Evolutionary conservation across 2,797 vertebrate species (phyloP), one percentile per base, ranked within the genome.

Genomic region (Acanthurus tractus): DNA sequence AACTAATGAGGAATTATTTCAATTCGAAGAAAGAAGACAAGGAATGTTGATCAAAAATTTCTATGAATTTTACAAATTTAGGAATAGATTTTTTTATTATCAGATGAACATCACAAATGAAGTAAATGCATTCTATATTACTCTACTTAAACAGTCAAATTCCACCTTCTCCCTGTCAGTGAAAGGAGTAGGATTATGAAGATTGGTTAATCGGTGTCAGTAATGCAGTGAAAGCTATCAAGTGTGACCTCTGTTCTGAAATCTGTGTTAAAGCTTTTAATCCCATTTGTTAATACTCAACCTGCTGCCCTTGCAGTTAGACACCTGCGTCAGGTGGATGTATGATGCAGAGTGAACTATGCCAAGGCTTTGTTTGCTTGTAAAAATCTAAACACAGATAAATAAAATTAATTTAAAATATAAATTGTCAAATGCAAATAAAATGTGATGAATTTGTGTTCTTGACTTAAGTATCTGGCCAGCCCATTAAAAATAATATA

Each of bases 291-390:
- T 94, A 95, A 95, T 94, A 82, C 83, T 10, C 73, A 77, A 88
- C 85, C 80, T 93, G 94, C 94, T 95, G 87, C 46, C 62, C 75
- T 85, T 86, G 95, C 95, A 93, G 67, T 87, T 83, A 73, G 44
- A 71, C 20, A 57, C 80, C 81, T 86, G 74, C 0, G 67, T 85
- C 84, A 87, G 84, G 68, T 87, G 74, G 29, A 78, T 54, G 25
- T 13, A 46, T 70, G 68, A 64, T 66, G 25, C 36, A 74, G 11
- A 40, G 18, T 63, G 34, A 81, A 61, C 42, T 22, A 56, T 44
- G 17, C 14, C 18, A 74, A 14, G 53, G 23, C 45, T 70, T 68
- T 48, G 40, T 59, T 45, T 75, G 29, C 40, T 67, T 75, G 55
- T 52, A 55, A 23, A 63, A 55, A 22, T 55, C 0, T 8, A 67